These are phyloP conservation scores for Oncorhynchus clarkii DNA, from an alignment of 2,113 vertebrate genomes.

Conservation along the genomic window DNA sequence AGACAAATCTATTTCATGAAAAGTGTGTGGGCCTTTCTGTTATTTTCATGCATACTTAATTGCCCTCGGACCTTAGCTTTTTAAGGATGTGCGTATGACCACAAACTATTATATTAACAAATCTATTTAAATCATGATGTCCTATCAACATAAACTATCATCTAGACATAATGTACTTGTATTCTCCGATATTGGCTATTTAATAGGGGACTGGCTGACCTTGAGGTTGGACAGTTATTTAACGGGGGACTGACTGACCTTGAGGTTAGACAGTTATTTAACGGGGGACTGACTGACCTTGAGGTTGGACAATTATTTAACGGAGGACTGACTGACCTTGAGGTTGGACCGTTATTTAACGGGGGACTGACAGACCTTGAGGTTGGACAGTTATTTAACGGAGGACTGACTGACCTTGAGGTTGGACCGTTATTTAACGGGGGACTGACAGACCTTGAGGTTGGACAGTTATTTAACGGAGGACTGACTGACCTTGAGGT, in stretches of 20 bases:
- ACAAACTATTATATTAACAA: no score
- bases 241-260: conserved; percentile 71
- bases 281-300: no score
- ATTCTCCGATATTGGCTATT: no score
- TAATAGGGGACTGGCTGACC: conserved; percentile 64
- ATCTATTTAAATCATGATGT: background rate
- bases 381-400: conserved; percentile 78
- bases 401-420: conserved; percentile 80
- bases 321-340: conserved; percentile 76
- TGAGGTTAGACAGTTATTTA: conserved; percentile 84
- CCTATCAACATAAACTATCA: background rate
- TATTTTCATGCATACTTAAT: no score
- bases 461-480: conserved; percentile 77
- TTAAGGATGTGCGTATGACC: no score
- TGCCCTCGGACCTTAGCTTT: no score
- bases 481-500: conserved; percentile 83
- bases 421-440: conserved; percentile 77
- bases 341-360: conserved; percentile 82
- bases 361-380: conserved; percentile 79
- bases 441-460: conserved; percentile 80
- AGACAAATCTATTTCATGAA: no score
- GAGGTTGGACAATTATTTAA: conserved; percentile 44
- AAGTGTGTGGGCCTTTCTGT: no score
- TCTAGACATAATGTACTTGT: no score
- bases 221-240: conserved; percentile 87